These are phyloP conservation scores for Acyrthosiphon pisum DNA, from an alignment of 1,140 invertebrate species.

Conservation along the genomic window DNA sequence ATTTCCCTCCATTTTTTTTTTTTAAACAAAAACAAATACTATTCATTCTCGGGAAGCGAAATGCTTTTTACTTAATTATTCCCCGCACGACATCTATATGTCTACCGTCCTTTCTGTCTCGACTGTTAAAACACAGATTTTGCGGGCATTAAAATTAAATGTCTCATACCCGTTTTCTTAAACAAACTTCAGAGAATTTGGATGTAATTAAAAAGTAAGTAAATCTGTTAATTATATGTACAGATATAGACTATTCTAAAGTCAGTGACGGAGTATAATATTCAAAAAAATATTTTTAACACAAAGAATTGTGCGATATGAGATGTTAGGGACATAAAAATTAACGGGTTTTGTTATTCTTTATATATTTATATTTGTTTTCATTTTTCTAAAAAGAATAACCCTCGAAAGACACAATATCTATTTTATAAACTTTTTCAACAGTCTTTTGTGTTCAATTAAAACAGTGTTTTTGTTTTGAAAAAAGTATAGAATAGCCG, in stretches of 20 bases:
- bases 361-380: neutral
- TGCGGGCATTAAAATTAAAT: neutral
- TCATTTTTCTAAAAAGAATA: neutral
- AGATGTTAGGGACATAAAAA: neutral
- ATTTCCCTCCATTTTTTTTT: neutral
- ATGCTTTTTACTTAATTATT: slow-evolving; percentile 34
- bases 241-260: neutral
- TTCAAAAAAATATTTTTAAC: neutral
- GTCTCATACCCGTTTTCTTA: neutral
- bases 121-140: neutral
- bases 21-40: neutral
- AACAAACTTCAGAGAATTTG: neutral
- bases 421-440: slow-evolving; percentile 19
- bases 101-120: neutral
- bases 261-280: no score
- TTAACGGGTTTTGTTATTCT: neutral
- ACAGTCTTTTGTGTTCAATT: slow-evolving; percentile 6
- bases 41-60: neutral
- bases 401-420: neutral
- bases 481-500: neutral
- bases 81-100: neutral
- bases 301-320: neutral
- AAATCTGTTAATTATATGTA: neutral
- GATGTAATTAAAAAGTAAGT: neutral
- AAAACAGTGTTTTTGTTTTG: slow-evolving; percentile 14